Evolutionary conservation across 2,888 invertebrate genomes (phyloP).

Genomic region (Drosophila infuscata): DNA sequence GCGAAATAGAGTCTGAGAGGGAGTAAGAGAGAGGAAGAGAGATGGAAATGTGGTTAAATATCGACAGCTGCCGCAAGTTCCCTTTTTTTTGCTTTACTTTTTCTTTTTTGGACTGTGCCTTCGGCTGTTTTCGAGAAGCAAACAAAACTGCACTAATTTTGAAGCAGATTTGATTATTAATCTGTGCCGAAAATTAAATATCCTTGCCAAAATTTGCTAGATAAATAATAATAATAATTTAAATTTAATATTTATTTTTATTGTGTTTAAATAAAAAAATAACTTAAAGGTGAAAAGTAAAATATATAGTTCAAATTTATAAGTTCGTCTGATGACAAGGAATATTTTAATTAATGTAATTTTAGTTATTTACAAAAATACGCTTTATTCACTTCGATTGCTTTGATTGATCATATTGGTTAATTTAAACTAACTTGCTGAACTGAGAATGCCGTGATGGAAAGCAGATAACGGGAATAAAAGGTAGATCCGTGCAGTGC

Average conservation of each 20-base stretch:
- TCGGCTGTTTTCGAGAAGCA: constrained; percentile 51
- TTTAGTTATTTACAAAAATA: too few relatives aligned
- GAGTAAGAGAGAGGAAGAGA: background rate
- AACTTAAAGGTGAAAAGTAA: too few relatives aligned
- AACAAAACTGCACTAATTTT: constrained; percentile 47
- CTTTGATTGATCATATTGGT: too few relatives aligned
- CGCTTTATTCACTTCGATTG: too few relatives aligned
- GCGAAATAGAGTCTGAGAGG: background rate
- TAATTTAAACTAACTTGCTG: too few relatives aligned
- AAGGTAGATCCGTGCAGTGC: background rate
- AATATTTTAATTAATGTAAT: too few relatives aligned
- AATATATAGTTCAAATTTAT: too few relatives aligned
- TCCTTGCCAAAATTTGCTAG: background rate
- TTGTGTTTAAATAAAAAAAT: too few relatives aligned
- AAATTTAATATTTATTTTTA: background rate
- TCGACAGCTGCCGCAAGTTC: constrained; percentile 38
- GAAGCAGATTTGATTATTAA: background rate
- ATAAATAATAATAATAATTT: too few relatives aligned
- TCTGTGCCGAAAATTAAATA: constrained; percentile 2
- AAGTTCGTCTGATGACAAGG: too few relatives aligned
- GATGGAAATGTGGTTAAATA: constrained; percentile 7
- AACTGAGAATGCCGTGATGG: background rate
- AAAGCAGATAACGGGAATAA: background rate
- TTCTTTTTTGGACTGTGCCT: constrained; percentile 6
- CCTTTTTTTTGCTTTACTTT: constrained; percentile 9